phyloP scores from a whole-genome alignment of 1,140 invertebrate species.

The Luehdorfia chinensis region DNA sequence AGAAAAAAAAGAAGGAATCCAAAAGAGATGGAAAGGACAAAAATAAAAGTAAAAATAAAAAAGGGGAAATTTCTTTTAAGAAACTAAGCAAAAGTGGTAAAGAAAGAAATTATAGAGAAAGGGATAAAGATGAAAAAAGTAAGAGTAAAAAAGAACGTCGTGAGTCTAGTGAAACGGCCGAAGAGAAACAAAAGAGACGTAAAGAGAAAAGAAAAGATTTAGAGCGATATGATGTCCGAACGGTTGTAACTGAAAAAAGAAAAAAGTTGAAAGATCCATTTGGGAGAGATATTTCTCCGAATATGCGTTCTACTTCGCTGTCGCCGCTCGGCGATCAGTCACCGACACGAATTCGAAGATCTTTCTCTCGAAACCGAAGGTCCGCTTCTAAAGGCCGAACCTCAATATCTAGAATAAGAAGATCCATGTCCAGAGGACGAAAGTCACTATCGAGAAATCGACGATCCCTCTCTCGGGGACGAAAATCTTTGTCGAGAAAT shows the following conservation, averaged over 20 bases:
- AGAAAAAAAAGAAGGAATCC: slow-evolving; percentile 67
- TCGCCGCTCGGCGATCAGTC: slow-evolving; percentile 25
- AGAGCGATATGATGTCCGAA: slow-evolving; percentile 88
- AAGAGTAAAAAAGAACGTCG: slow-evolving; percentile 49
- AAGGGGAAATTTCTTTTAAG: slow-evolving; percentile 82
- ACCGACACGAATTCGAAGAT: slow-evolving; percentile 4
- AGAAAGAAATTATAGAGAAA: slow-evolving; percentile 89
- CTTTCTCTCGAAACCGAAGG: slow-evolving; percentile 6
- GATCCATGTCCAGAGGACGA: not conserved
- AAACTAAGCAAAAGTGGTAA: slow-evolving; percentile 88
- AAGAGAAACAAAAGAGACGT: slow-evolving; percentile 67
- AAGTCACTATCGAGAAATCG: slow-evolving; percentile 4
- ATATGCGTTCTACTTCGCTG: slow-evolving; percentile 35
- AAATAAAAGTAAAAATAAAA: slow-evolving; percentile 52
- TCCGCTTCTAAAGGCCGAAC: not conserved
- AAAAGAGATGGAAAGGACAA: slow-evolving; percentile 67
- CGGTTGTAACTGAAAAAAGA: slow-evolving; percentile 84
- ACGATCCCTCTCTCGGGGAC: not conserved
- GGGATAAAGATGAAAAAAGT: slow-evolving; percentile 70
- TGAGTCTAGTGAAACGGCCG: slow-evolving; percentile 41
- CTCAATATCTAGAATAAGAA: not conserved
- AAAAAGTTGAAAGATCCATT: slow-evolving; percentile 86
- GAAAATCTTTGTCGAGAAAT: slow-evolving; percentile 4
- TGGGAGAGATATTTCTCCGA: slow-evolving; percentile 82
- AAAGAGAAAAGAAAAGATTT: slow-evolving; percentile 88